Conservation (phyloP, 2,797 vertebrate genomes). For the Notamacropus eugenii region DNA sequence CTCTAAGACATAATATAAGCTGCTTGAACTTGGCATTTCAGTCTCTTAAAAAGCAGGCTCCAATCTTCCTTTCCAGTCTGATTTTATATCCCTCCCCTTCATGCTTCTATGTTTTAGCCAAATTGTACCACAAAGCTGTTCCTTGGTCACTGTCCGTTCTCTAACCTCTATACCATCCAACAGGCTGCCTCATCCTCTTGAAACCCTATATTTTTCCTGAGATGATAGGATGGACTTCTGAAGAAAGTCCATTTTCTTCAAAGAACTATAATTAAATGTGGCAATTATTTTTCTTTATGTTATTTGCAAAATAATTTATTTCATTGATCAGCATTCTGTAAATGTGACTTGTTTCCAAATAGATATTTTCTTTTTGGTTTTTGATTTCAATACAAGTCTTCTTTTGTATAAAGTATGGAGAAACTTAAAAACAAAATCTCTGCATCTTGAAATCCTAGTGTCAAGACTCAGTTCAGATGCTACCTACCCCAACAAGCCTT, state of each 20-base stretch:
- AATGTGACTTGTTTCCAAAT: conserved; percentile 54
- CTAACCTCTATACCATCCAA: too few species aligned
- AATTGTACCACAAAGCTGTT: too few species aligned
- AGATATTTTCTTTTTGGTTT: conserved; percentile 71
- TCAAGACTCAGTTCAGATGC: too few species aligned
- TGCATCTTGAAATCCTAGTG: too few species aligned
- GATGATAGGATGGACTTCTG: conserved; percentile 54
- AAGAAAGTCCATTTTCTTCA: conserved; percentile 56
- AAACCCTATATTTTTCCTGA: conserved; percentile 63
- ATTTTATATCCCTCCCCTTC: too few species aligned
- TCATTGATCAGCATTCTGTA: conserved; percentile 60
- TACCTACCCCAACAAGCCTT: too few species aligned
- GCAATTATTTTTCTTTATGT: conserved; percentile 59
- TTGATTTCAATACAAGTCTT: conserved; percentile 56
- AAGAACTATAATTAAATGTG: conserved; percentile 52
- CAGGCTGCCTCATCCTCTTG: conserved; percentile 58
- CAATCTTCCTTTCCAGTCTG: background rate
- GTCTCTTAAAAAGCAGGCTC: background rate
- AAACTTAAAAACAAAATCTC: background rate
- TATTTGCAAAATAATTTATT: conserved; percentile 68
- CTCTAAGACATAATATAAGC: background rate
- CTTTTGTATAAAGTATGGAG: conserved; percentile 60
- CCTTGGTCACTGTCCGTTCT: too few species aligned
- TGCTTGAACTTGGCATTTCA: background rate
- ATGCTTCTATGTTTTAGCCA: too few species aligned